Evolutionary conservation across 2,888 invertebrate species (phyloP).

Genomic region (Lasioglossum vierecki): DNA sequence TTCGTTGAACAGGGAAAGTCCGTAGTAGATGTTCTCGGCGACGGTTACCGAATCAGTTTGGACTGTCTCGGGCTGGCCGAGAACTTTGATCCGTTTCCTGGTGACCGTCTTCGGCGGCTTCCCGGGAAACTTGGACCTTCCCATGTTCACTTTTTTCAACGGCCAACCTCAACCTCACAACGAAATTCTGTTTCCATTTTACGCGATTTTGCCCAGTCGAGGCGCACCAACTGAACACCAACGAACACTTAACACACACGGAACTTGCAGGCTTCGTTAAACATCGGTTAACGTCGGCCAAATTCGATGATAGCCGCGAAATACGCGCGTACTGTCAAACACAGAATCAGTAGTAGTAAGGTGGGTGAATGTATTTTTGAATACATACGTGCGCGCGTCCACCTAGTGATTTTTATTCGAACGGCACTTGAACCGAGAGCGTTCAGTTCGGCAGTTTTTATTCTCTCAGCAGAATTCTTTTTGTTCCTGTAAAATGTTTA

Average conservation of each 20-base stretch:
- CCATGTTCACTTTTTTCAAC: slow-evolving; percentile 88
- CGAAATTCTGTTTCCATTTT: slow-evolving; percentile 80
- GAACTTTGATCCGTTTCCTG: slow-evolving; percentile 93
- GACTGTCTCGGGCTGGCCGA: slow-evolving; percentile 86
- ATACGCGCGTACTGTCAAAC: slow-evolving; percentile 79
- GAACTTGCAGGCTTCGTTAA: slow-evolving; percentile 67
- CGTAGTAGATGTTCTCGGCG: slow-evolving; percentile 84
- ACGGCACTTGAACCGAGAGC: slow-evolving; percentile 17
- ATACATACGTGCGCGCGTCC: slow-evolving; percentile 39
- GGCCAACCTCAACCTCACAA: slow-evolving; percentile 84
- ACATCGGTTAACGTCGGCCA: slow-evolving; percentile 69
- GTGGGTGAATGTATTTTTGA: slow-evolving; percentile 57
- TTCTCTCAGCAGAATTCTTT: background rate
- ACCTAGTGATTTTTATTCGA: slow-evolving; percentile 57
- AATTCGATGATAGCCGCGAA: slow-evolving; percentile 74
- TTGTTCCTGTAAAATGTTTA: background rate
- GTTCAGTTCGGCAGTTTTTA: background rate
- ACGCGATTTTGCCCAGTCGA: slow-evolving; percentile 75
- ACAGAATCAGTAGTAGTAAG: slow-evolving; percentile 65
- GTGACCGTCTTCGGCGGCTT: slow-evolving; percentile 94
- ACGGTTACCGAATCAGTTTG: slow-evolving; percentile 85
- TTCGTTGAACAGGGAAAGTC: slow-evolving; percentile 83
- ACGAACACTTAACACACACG: slow-evolving; percentile 73
- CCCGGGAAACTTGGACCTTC: slow-evolving; percentile 94
- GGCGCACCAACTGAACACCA: slow-evolving; percentile 75